phyloP scores from a whole-genome alignment of 2,113 vertebrate genomes.

The Sclerurus mexicanus region DNA sequence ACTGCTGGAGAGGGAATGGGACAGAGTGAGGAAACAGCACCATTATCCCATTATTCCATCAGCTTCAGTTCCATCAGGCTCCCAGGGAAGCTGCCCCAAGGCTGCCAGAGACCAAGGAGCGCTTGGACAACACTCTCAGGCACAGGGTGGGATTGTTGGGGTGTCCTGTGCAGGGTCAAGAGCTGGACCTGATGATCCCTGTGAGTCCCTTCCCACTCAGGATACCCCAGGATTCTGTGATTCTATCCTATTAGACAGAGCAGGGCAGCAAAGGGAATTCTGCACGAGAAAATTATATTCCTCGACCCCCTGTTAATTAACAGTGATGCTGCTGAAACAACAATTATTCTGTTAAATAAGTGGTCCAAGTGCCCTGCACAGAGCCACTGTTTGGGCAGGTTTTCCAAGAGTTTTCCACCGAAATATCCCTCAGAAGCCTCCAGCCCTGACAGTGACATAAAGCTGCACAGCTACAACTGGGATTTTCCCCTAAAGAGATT shows the following conservation, averaged over 20 bases:
- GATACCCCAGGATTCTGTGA: background rate
- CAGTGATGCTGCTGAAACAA: background rate
- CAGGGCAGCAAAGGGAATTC: background rate
- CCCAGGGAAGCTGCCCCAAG: background rate
- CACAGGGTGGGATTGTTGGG: background rate
- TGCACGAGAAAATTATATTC: background rate
- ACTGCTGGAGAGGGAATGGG: background rate
- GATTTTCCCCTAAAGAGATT: background rate
- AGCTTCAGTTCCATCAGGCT: background rate
- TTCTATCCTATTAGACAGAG: fast-evolving
- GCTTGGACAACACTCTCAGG: fast-evolving
- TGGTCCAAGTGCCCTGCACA: background rate
- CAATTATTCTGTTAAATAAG: background rate
- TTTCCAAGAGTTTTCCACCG: background rate
- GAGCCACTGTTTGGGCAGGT: too few species aligned
- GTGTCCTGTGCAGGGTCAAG: background rate
- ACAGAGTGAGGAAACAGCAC: background rate
- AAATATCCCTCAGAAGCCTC: background rate
- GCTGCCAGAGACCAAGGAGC: background rate
- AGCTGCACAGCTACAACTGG: background rate
- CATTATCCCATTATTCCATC: fast-evolving
- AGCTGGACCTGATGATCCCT: fast-evolving
- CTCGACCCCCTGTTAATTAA: fast-evolving
- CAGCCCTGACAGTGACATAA: background rate
- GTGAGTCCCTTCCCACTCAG: background rate